A percentile compares a stretch with the other conserved stretches of the same genome.
Conservation (phyloP, 2,113 vertebrate species). For the Eclectus roratus region DNA sequence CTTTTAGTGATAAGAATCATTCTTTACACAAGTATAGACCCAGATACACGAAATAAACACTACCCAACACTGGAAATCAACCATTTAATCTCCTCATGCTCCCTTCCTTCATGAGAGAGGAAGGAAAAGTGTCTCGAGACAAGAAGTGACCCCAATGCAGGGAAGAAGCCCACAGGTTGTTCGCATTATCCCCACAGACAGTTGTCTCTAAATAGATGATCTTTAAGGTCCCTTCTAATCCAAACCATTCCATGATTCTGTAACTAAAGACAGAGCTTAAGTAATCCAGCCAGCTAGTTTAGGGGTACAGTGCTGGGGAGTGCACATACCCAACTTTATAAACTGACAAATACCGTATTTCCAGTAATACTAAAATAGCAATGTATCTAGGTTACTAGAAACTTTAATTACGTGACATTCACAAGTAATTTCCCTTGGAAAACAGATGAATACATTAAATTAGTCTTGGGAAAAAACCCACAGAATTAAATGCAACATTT, state of each 20-base stretch:
- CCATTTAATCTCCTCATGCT: background rate
- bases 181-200: background rate
- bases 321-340: background rate
- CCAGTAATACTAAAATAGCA: background rate
- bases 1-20: background rate
- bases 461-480: background rate
- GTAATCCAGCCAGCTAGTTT: background rate
- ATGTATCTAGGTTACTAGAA: background rate
- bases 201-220: background rate
- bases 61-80: background rate
- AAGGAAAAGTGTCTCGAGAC: background rate
- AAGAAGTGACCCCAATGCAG: background rate
- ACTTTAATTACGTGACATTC: background rate
- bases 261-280: background rate
- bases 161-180: background rate
- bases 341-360: background rate
- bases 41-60: accelerated
- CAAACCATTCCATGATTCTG: background rate
- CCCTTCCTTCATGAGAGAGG: background rate
- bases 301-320: background rate
- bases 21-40: accelerated
- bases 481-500: no score
- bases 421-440: background rate
- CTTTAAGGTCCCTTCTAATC: background rate
- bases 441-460: background rate